phyloP scores from a whole-genome alignment of 2,797 vertebrate genomes.

The Aeoliscus strigatus region DNA sequence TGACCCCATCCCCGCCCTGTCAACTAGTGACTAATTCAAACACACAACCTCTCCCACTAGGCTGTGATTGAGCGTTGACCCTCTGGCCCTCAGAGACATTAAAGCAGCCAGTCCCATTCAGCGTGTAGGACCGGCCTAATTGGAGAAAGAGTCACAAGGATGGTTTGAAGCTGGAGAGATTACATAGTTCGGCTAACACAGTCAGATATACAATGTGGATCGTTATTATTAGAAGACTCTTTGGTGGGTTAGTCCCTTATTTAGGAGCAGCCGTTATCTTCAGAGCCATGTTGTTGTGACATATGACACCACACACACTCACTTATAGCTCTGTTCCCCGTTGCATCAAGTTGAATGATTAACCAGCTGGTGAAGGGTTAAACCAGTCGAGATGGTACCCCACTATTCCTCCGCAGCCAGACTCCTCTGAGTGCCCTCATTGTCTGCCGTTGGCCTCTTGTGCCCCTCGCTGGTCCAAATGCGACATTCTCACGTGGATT shows the following conservation, averaged over 20 bases:
- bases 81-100: constrained; percentile 54
- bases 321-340: constrained; percentile 6
- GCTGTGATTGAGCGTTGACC: constrained; percentile 64
- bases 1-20: constrained; percentile 58
- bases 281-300: background rate
- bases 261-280: background rate
- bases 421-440: constrained; percentile 70
- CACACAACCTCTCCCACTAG: constrained; percentile 60
- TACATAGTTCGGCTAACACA: constrained; percentile 28
- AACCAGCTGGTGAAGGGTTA: constrained; percentile 59
- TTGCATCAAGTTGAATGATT: constrained; percentile 30
- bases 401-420: constrained; percentile 60
- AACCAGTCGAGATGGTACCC: constrained; percentile 53
- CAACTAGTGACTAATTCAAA: constrained; percentile 65
- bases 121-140: constrained; percentile 60
- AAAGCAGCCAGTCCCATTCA: constrained; percentile 60
- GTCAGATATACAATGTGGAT: constrained; percentile 27
- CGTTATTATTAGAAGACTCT: constrained; percentile 12
- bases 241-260: background rate
- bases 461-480: constrained; percentile 69
- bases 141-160: constrained; percentile 67
- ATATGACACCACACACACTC: background rate
- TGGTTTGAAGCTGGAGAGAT: constrained; percentile 27
- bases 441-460: constrained; percentile 68
- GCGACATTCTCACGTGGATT: constrained; percentile 80